Evolutionary conservation across 2,888 invertebrate species (phyloP).

Genomic region (Papilio demoleus): DNA sequence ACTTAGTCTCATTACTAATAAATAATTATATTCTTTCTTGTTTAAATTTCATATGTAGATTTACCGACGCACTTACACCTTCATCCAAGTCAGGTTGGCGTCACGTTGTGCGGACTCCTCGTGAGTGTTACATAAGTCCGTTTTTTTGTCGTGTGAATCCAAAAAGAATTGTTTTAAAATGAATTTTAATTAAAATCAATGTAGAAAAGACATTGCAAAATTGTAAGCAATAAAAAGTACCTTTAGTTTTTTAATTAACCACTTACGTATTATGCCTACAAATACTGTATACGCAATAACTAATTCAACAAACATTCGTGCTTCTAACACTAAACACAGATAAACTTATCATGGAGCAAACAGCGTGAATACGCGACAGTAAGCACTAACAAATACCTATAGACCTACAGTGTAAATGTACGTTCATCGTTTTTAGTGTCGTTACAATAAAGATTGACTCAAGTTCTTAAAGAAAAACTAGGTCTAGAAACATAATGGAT

Average conservation of each 20-base stretch:
- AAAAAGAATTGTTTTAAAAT: too few species aligned
- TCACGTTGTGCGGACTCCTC: too few species aligned
- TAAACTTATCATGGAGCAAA: conserved; percentile 35
- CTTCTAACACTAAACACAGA: conserved; percentile 35
- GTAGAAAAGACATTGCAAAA: too few species aligned
- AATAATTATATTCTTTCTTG: too few species aligned
- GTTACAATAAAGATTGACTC: not conserved
- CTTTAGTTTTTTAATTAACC: not conserved
- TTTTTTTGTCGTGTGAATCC: too few species aligned
- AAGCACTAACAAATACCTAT: not conserved
- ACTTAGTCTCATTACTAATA: too few species aligned
- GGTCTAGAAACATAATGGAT: not conserved
- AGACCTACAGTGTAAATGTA: conserved; percentile 3
- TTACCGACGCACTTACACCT: too few species aligned
- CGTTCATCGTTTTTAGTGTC: not conserved
- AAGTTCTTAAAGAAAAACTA: not conserved
- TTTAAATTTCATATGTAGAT: too few species aligned
- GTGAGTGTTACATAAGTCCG: too few species aligned
- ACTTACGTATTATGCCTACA: not conserved
- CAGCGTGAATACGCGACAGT: conserved; percentile 27
- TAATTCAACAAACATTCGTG: conserved; percentile 31
- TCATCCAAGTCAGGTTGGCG: too few species aligned
- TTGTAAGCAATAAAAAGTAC: too few species aligned
- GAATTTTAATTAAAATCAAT: too few species aligned
- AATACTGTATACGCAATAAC: not conserved